These are phyloP conservation scores for Labeo rohita DNA, from an alignment of 2,113 vertebrate genomes.

Conservation along the genomic window DNA sequence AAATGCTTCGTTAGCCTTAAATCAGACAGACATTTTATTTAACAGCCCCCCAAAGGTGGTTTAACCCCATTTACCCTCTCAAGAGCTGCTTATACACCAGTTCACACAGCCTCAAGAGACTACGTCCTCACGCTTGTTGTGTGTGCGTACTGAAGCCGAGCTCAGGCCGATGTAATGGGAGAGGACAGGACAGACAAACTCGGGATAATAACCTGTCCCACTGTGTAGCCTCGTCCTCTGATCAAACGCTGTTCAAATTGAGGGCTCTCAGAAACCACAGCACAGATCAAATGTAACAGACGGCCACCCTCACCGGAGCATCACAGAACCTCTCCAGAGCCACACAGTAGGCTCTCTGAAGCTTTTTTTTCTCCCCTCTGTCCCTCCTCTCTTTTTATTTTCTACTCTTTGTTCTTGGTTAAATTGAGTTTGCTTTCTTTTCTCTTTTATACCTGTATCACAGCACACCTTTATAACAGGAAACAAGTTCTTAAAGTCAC, in stretches of 20 bases:
- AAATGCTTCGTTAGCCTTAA: conserved; percentile 24
- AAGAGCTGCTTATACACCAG: conserved; percentile 12
- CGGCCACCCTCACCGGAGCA: neutral
- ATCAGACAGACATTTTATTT: conserved; percentile 38
- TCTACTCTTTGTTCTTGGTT: neutral
- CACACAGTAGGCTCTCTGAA: neutral
- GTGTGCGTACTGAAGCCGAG: conserved; percentile 16
- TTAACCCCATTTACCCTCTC: conserved; percentile 32
- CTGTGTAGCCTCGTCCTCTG: conserved; percentile 47
- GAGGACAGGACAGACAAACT: conserved; percentile 44
- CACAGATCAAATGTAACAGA: conserved; percentile 43
- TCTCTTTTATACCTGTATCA: neutral
- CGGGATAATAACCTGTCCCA: conserved; percentile 62
- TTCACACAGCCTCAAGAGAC: neutral
- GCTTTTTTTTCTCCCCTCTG: neutral
- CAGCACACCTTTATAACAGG: neutral
- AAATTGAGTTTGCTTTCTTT: conserved; percentile 3
- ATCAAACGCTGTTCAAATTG: conserved; percentile 57
- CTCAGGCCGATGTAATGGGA: conserved; percentile 46
- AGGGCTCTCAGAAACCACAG: conserved; percentile 41
- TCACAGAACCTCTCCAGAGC: conserved; percentile 21
- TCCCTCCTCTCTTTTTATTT: neutral
- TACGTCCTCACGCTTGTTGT: neutral
- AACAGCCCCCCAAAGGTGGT: conserved; percentile 27
- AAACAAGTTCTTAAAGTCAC: neutral